Percentiles rank a stretch among this genome's conserved stretches.
Evolutionary conservation across 2,113 vertebrate species (phyloP).

Genomic region (Hippolais icterina): DNA sequence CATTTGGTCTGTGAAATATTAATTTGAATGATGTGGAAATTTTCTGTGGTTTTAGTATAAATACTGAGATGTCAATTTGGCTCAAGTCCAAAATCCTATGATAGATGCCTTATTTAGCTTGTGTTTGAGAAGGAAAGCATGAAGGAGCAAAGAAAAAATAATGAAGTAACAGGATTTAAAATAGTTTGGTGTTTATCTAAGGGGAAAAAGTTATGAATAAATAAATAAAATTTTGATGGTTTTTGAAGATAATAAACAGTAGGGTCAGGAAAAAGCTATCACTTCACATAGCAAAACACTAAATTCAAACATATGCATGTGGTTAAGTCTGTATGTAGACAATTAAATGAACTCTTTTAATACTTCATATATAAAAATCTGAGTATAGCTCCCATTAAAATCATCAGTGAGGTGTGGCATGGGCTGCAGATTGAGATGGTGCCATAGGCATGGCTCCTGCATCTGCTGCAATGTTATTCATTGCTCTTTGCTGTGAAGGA

Average conservation of each 20-base stretch:
- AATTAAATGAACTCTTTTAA: background rate
- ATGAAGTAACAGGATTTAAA: background rate
- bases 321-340: background rate
- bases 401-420: rapidly evolving
- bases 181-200: no score
- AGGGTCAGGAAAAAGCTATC: background rate
- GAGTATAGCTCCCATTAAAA: background rate
- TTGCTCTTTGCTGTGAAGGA: background rate
- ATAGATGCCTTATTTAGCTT: background rate
- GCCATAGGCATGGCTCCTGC: background rate
- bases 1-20: background rate
- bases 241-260: background rate
- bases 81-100: background rate
- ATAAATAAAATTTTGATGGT: background rate
- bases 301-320: background rate
- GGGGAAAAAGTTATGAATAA: background rate
- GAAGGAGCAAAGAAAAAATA: background rate
- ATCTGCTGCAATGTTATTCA: background rate
- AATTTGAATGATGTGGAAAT: background rate
- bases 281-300: background rate
- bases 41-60: background rate
- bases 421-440: background rate
- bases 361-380: background rate
- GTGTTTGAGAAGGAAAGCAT: background rate
- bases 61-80: background rate